These are phyloP conservation scores for Pyrochroa serraticornis DNA, from an alignment of 2,888 invertebrate species.

Conservation along the genomic window DNA sequence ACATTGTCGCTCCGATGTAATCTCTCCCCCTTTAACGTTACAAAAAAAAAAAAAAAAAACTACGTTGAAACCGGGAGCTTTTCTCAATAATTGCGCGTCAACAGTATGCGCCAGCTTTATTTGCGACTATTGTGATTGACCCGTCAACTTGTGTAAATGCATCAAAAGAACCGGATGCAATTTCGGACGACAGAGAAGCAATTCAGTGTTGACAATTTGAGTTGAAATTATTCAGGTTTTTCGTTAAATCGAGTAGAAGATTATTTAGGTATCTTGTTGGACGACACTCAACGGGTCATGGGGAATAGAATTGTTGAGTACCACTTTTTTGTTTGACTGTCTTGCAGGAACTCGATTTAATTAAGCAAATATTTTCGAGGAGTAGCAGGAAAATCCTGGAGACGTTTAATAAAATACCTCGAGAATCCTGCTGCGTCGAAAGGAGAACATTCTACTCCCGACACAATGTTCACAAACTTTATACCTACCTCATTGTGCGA, in stretches of 20 bases:
- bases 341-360: neutral
- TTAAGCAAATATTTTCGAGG: neutral
- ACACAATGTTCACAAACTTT: constrained; percentile 12
- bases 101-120: too few species aligned
- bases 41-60: too few species aligned
- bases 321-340: constrained; percentile 16
- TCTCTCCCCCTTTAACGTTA: neutral
- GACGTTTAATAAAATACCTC: neutral
- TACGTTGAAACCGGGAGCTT: too few species aligned
- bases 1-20: neutral
- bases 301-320: constrained; percentile 33
- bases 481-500: constrained; percentile 21
- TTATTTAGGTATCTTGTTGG: constrained; percentile 48
- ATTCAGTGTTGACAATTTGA: constrained; percentile 2
- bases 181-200: too few species aligned
- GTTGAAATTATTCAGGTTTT: constrained; percentile 10
- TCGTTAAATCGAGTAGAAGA: constrained; percentile 34
- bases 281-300: constrained; percentile 47
- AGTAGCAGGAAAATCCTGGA: neutral
- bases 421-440: neutral
- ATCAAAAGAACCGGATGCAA: too few species aligned
- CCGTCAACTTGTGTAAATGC: neutral
- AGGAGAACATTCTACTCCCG: neutral
- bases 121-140: constrained; percentile 3
- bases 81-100: too few species aligned